Conservation (phyloP, 2,797 vertebrate species). For the Rhinoraja longicauda region DNA sequence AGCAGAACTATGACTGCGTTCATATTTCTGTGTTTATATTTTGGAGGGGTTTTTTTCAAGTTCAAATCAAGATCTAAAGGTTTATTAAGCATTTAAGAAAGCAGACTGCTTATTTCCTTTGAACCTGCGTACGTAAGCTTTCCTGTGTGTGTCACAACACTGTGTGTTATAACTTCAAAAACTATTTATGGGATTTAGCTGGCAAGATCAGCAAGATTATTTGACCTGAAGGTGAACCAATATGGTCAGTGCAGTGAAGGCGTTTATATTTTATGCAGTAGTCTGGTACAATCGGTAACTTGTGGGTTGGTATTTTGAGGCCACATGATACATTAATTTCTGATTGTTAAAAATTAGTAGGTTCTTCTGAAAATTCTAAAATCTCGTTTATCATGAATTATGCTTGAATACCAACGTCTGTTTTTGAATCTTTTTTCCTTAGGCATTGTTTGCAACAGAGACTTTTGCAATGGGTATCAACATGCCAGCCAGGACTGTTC, state of each 20-base stretch:
- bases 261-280: neutral
- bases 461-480: conserved; percentile 99
- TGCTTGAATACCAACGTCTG: neutral
- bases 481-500: conserved; percentile 94
- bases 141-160: neutral
- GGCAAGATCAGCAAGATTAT: neutral
- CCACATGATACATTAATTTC: neutral
- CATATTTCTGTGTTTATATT: neutral
- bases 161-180: neutral
- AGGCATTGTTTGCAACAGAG: conserved; percentile 95
- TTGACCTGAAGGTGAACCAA: neutral
- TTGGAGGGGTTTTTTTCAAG: neutral
- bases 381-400: neutral
- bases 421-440: conserved; percentile 42
- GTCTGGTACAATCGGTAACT: neutral
- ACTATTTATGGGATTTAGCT: neutral
- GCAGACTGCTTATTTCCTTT: neutral
- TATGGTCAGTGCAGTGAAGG: neutral
- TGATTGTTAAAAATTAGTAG: neutral
- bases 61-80: neutral
- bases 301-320: neutral
- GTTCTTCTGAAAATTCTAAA: neutral
- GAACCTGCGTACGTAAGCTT: neutral
- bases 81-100: neutral
- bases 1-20: too few species aligned